Base-by-base conservation (phyloP, 2,113 vertebrate genomes). In the Ifrita kowaldi region DNA sequence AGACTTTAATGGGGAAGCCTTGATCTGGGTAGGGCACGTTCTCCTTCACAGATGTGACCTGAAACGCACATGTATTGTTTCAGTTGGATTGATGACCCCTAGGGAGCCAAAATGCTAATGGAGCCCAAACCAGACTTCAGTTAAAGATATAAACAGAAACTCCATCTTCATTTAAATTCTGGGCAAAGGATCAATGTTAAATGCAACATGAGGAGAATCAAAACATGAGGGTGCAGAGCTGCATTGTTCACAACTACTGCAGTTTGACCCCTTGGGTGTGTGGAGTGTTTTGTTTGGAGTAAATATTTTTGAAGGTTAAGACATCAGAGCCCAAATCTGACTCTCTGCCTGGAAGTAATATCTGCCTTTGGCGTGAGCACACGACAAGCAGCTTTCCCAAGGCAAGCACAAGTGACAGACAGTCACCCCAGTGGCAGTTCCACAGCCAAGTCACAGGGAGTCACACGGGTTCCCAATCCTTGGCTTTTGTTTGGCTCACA, bases 31-130 rank as follows among this genome's bases (percentile, higher is more conserved):
- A 95, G 70, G 84, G 78, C 95, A 77, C 55, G 1, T 79, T 93
- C 90, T 90, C 87, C 91, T 91, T 96, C 94, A 62, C 93, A 96
- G 95, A 93, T 94, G 94, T 85, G 91, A 96, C 91, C 94, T 79
- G 91, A 75, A 62, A 62, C 2, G 17, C 91, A 80, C 94, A 63
- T 91, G 75, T 70, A 93, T 94, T 60, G 4, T 94, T 95, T 93
- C 90, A 64, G 11, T 93, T 90, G 88, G 90, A 94, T 92, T 96
- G 94, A 96, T 94, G 86, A 94, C 90, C 85, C 89, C 90, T 93
- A 0, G 62, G 92, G 96, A 94, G 70, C 81, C 37, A 56, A 89
- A 95, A 97, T 95, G 93, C 88, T 92, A 95, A 90, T 93, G 83
- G 77, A 76, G 32, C 63, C 89, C 93, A 93, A 89, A 87, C 18